Evolutionary conservation across 2,888 invertebrate genomes (phyloP), one percentile per base, ranked within the genome.

Genomic region (Drosophila vallismaia): DNA sequence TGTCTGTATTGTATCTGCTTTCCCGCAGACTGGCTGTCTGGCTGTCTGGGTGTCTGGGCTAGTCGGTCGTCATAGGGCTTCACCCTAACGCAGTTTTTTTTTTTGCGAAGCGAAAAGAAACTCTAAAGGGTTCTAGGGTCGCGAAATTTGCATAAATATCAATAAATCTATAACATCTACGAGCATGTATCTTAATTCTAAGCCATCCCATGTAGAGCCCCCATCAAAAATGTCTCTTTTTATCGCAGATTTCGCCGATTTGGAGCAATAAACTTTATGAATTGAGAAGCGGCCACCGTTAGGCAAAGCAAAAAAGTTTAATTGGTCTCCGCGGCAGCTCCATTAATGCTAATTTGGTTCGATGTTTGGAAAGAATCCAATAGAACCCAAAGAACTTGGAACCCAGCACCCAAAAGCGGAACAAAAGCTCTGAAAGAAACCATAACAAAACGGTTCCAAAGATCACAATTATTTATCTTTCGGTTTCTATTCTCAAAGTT

Each of bases 291-390:
- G 14, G 14, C 12, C 38, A 48, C 71, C 66, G 74, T 73, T 73
- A 73, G 48, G 33, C 33, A 26, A 12, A 51, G 42, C 31, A 31
- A 42, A 71, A n/a, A n/a, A n/a, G 64, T 62, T 67, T 74, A 63
- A 82, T 78, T 75, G 70, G 36, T 52, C 67, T 63, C 75, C 45
- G 28, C 6, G 28, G 6, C 19, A n/a, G 31, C 56, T 19, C 36
- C 64, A 79, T 74, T 79, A 86, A 86, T 79, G 86, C 74, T 86
- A 79, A 79, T 80, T 83, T 64, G 74, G 40, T 31, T 67, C 28
- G 31, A 50, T 5, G 40, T n/a, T 36, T 38, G 29, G 10, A 12
- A 12, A n/a, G 9, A 10, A 36, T 29, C 19, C 28, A 60, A 42
- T n/a, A 24, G 7, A 19, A 36, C 33, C 10, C n/a, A n/a, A 36